Conservation (phyloP, 2,797 vertebrate genomes). For the Urocyon cinereoargenteus region DNA sequence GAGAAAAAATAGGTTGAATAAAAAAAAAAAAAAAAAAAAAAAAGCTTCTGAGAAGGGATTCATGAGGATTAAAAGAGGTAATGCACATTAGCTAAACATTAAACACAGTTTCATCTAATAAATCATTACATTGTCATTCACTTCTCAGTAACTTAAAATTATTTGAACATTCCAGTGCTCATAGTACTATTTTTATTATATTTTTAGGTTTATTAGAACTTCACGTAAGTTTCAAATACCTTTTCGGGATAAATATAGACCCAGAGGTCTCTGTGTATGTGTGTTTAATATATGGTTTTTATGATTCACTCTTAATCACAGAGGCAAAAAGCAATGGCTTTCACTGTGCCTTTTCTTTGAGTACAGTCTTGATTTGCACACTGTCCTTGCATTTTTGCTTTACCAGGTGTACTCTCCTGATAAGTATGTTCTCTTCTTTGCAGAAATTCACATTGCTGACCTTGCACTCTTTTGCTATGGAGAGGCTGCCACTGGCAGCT, state of each 20-base stretch:
- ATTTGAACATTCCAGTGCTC: not conserved
- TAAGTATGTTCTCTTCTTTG: slow-evolving; percentile 75
- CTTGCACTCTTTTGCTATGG: slow-evolving; percentile 84
- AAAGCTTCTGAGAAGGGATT: not conserved
- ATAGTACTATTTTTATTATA: not conserved
- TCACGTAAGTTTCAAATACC: not conserved
- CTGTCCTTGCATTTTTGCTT: slow-evolving; percentile 70
- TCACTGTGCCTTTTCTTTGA: slow-evolving; percentile 24
- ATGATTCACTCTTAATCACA: slow-evolving; percentile 46
- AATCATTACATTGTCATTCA: not conserved
- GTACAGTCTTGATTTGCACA: slow-evolving; percentile 74
- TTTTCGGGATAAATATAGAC: slow-evolving; percentile 14
- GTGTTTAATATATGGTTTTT: slow-evolving; percentile 3
- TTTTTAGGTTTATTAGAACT: not conserved
- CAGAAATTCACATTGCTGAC: slow-evolving; percentile 78
- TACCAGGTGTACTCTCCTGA: slow-evolving; percentile 80
- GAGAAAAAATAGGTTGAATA: not conserved
- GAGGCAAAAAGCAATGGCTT: slow-evolving; percentile 29
- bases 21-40: not conserved
- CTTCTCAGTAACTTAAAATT: not conserved
- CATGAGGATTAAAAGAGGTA: not conserved
- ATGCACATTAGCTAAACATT: not conserved
- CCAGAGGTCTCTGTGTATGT: not conserved
- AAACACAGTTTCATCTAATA: not conserved
- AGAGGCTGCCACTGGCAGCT: slow-evolving; percentile 81